Evolutionary conservation across 2,113 vertebrate genomes (phyloP).

Genomic region (Python bivittatus): DNA sequence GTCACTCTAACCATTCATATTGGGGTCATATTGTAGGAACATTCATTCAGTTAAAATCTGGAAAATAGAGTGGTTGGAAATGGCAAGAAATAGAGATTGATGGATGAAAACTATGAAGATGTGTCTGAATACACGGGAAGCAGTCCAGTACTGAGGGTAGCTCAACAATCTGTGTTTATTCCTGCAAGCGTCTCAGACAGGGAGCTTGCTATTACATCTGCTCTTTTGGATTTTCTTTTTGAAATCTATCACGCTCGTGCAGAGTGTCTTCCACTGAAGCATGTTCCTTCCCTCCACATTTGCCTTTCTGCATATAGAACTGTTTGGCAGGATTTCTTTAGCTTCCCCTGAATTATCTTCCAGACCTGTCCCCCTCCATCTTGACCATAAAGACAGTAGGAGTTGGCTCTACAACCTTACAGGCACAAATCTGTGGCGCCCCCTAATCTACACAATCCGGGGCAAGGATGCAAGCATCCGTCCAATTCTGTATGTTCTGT

Average conservation of each 20-base stretch:
- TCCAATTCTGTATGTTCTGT: too few relatives aligned
- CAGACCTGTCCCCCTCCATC: background rate
- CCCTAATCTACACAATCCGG: too few relatives aligned
- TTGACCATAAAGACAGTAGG: background rate
- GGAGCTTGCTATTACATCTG: background rate
- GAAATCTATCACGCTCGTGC: background rate
- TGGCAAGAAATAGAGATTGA: background rate
- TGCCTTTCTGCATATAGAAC: background rate
- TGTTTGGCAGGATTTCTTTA: background rate
- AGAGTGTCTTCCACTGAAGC: too few relatives aligned
- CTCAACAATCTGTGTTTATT: background rate
- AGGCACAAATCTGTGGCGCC: background rate
- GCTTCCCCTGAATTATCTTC: background rate
- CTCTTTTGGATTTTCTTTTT: background rate
- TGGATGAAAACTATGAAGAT: background rate
- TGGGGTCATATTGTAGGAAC: background rate
- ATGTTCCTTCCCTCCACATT: background rate
- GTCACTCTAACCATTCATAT: background rate
- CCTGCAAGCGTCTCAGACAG: background rate
- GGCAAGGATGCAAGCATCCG: background rate
- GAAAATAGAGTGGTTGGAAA: slow-evolving; percentile 5
- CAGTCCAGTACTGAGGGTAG: background rate
- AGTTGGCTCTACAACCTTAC: too few relatives aligned
- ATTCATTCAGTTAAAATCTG: slow-evolving; percentile 5
- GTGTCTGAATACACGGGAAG: slow-evolving; percentile 3